Evolutionary conservation across 2,888 invertebrate genomes (phyloP), one percentile per base, ranked within the genome.

Genomic region (Balanococcus diminutus): DNA sequence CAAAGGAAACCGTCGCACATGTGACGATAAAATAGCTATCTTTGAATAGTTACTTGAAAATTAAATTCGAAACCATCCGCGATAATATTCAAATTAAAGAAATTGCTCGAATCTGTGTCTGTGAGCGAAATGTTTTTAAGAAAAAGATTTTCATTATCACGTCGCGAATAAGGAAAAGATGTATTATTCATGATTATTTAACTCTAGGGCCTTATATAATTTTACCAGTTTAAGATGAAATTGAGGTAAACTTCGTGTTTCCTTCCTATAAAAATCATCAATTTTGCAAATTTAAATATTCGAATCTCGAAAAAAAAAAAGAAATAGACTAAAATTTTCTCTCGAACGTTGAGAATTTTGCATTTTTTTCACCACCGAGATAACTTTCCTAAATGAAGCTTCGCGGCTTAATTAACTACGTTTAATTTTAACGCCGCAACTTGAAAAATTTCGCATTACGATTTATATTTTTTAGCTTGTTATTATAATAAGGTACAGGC

Each of bases 201-300:
- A 75, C 75, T 75, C 75, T 6, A 2, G 75, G 75, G 75, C n/a
- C 75, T 75, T 75, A 75, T 75, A 75, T 75, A 75, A 75, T 75
- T 75, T n/a, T n/a, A 75, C 75, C 32, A 75, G 32, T 75, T 75
- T 75, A n/a, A 36, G 14, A 75, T 36, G 32, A 75, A 75, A 75
- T 32, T 75, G 32, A 75, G 75, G 32, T 75, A 75, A 32, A 75
- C 75, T 75, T 19, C n/a, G 32, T n/a, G 31, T 75, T 32, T 31
- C 31, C 25, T 75, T n/a, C 75, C n/a, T 32, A 75, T 75, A 75
- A 75, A 75, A 75, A 75, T 75, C 75, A 75, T 75, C 75, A 75
- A 75, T 75, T 75, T 75, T 75, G 32, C 25, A 75, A 75, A 75
- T 75, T 75, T 75, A 75, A 75, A 75, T 75, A 75, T 75, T 75